Evolutionary conservation across 1,140 invertebrate genomes (phyloP).

Genomic region (Drosophila paulistorum): DNA sequence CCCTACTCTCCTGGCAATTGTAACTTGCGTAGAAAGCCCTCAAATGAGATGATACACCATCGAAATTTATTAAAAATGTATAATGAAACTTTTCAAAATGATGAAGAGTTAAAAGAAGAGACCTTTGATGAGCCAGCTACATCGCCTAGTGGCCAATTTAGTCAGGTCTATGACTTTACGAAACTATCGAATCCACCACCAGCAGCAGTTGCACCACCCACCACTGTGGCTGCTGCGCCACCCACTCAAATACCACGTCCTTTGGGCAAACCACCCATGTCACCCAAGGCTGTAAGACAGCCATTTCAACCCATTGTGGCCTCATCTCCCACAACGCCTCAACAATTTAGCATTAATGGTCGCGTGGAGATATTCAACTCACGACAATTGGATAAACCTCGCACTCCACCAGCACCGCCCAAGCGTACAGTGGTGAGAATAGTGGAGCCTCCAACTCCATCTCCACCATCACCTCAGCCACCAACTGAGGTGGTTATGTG

Average conservation of each 20-base stretch:
- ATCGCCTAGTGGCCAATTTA: slow-evolving; percentile 46
- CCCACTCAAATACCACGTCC: slow-evolving; percentile 72
- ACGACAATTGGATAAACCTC: slow-evolving; percentile 54
- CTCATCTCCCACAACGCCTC: slow-evolving; percentile 33
- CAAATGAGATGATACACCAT: slow-evolving; percentile 80
- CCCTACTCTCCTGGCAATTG: slow-evolving; percentile 33
- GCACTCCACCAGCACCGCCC: slow-evolving; percentile 59
- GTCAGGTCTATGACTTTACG: slow-evolving; percentile 69
- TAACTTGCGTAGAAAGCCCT: slow-evolving; percentile 81
- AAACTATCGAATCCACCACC: slow-evolving; percentile 33
- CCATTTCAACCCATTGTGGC: slow-evolving; percentile 3
- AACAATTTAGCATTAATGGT: slow-evolving; percentile 74
- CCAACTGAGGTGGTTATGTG: slow-evolving; percentile 69
- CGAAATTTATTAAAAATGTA: slow-evolving; percentile 79
- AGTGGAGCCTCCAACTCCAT: slow-evolving; percentile 25
- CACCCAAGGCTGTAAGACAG: slow-evolving; percentile 66
- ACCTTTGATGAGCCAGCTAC: slow-evolving; percentile 29
- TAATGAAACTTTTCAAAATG: slow-evolving; percentile 78
- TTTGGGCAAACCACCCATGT: slow-evolving; percentile 76
- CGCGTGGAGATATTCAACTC: slow-evolving; percentile 81
- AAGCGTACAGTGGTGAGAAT: slow-evolving; percentile 39
- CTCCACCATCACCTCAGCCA: slow-evolving; percentile 9
- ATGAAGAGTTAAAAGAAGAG: slow-evolving; percentile 66
- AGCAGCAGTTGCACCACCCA: slow-evolving; percentile 12
- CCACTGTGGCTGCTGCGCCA: too few species aligned